Conservation (phyloP, 2,888 invertebrate species). For the Myathropa florea region DNA sequence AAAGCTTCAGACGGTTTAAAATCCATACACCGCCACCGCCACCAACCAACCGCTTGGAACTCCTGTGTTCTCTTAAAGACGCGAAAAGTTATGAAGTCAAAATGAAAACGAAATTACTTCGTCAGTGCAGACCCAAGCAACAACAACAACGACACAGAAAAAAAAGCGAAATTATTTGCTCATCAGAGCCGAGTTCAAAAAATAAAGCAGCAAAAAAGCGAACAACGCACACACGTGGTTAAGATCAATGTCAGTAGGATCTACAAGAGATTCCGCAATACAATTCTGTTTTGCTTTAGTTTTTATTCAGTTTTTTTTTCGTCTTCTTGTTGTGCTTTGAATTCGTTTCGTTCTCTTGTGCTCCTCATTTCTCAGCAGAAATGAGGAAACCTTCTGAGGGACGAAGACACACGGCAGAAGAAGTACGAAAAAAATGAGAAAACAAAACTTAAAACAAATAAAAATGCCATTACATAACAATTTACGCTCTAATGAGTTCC, state of each 20-base stretch:
- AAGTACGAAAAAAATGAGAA: constrained; percentile 10
- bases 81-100: constrained; percentile 25
- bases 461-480: constrained; percentile 49
- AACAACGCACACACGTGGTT: constrained; percentile 20
- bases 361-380: constrained; percentile 19
- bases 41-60: constrained; percentile 63
- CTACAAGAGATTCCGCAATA: constrained; percentile 46
- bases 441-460: constrained; percentile 27
- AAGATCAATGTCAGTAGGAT: constrained; percentile 69
- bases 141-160: neutral
- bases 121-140: neutral
- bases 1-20: constrained; percentile 60
- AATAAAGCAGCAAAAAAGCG: neutral
- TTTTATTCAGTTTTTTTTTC: constrained; percentile 13
- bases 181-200: constrained; percentile 43
- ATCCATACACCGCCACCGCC: neutral
- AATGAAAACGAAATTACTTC: constrained; percentile 63
- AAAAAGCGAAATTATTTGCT: constrained; percentile 69
- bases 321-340: neutral
- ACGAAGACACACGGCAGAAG: neutral
- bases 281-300: constrained; percentile 6
- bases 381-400: neutral
- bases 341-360: neutral
- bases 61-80: constrained; percentile 10
- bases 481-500: constrained; percentile 70